Percentiles rank a stretch among this genome's conserved stretches.
Conservation (phyloP, 2,797 vertebrate species). For the Sebastes hubbsi region DNA sequence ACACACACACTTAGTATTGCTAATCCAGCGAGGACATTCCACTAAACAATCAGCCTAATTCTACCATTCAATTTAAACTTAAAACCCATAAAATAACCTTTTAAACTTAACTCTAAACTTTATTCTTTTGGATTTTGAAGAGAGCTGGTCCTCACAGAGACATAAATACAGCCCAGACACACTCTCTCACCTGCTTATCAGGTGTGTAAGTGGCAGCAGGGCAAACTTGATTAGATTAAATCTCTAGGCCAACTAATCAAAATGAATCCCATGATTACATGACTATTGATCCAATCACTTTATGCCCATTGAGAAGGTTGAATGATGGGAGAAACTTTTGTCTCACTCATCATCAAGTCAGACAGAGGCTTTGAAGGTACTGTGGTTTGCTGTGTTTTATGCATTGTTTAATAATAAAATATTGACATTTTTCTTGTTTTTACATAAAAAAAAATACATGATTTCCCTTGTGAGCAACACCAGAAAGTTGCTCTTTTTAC, state of each 20-base stretch:
- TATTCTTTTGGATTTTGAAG: neutral
- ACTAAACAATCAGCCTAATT: neutral
- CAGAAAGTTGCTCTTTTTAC: neutral
- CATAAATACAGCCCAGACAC: neutral
- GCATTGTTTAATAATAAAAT: neutral
- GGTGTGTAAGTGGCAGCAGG: neutral
- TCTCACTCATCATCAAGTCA: neutral
- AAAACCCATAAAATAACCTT: neutral
- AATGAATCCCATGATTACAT: conserved; percentile 3
- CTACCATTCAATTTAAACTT: neutral
- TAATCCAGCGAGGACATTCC: neutral
- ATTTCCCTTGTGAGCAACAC: neutral
- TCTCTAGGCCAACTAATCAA: neutral
- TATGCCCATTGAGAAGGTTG: neutral
- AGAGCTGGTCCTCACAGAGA: neutral
- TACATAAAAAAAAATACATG: neutral
- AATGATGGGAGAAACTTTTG: neutral
- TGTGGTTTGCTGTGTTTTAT: neutral
- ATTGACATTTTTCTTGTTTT: neutral
- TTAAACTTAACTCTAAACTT: neutral
- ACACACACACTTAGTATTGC: neutral
- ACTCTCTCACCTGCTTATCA: conserved; percentile 7
- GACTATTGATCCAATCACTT: conserved; percentile 14
- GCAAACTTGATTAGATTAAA: conserved; percentile 40
- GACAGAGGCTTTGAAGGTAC: neutral